phyloP scores from a whole-genome alignment of 92 coral and sea anemone species.

The Virgularia gustaviana region DNA sequence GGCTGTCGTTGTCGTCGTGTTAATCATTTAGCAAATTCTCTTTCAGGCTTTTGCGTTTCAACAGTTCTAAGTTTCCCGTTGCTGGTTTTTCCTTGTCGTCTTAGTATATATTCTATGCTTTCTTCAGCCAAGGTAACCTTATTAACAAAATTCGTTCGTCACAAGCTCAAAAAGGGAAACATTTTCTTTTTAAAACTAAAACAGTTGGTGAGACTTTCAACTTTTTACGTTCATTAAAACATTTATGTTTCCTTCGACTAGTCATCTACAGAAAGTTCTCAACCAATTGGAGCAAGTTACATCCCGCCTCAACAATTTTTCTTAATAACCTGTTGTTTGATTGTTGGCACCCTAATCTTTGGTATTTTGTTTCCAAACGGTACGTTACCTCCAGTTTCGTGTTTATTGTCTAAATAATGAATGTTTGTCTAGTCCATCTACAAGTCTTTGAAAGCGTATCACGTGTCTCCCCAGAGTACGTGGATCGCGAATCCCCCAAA shows the following conservation, averaged over 20 bases:
- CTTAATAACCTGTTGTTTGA: constrained; percentile 58
- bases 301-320: constrained; percentile 87
- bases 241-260: background rate
- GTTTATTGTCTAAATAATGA: background rate
- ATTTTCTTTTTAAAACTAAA: too few species aligned
- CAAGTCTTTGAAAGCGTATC: too few species aligned
- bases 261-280: constrained; percentile 51
- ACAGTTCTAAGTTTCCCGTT: constrained; percentile 90
- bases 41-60: constrained; percentile 88
- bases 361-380: constrained; percentile 92
- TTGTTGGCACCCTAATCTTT: constrained; percentile 57
- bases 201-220: too few species aligned
- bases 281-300: constrained; percentile 71
- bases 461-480: too few species aligned
- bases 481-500: too few species aligned
- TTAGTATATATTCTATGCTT: constrained; percentile 79
- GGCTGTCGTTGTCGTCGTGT: background rate
- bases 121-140: constrained; percentile 48
- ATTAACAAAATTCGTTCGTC: too few species aligned
- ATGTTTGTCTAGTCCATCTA: too few species aligned
- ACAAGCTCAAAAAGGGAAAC: background rate
- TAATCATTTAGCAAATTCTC: background rate
- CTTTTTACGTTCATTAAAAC: background rate
- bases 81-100: constrained; percentile 90
- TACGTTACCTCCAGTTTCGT: constrained; percentile 34